phyloP scores from a whole-genome alignment of 2,888 invertebrate species.

The Eugnorisma glareosa region DNA sequence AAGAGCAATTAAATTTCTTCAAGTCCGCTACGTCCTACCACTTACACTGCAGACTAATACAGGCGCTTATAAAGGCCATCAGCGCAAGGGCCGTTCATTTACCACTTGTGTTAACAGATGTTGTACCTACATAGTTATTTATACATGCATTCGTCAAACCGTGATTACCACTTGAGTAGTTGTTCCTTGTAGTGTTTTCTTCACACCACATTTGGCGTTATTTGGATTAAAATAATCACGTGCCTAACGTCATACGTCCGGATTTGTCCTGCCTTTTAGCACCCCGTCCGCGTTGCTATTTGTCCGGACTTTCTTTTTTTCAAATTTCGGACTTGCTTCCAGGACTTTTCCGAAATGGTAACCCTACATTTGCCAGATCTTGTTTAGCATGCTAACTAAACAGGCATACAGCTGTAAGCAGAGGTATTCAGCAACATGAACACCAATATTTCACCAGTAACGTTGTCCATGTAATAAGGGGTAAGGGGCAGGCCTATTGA shows the following conservation, averaged over 20 bases:
- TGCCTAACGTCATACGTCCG: neutral
- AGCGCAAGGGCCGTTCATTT: slow-evolving; percentile 60
- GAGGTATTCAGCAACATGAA: neutral
- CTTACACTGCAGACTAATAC: slow-evolving; percentile 23
- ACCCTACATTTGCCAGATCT: neutral
- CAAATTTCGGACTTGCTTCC: neutral
- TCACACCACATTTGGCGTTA: neutral
- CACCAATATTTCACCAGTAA: neutral
- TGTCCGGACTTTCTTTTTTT: neutral
- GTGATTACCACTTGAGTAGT: slow-evolving; percentile 2
- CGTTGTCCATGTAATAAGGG: neutral
- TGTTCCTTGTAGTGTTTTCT: neutral
- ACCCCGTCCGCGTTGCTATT: neutral
- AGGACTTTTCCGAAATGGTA: neutral
- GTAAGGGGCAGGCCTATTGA: neutral
- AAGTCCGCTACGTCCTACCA: neutral
- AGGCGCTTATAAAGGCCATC: slow-evolving; percentile 58
- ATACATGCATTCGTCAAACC: slow-evolving; percentile 22
- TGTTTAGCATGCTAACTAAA: neutral
- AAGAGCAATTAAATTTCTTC: too few species aligned
- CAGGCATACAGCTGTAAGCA: neutral
- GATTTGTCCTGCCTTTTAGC: neutral
- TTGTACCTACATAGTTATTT: slow-evolving; percentile 19
- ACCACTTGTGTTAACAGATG: slow-evolving; percentile 57
- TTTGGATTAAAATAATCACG: neutral